Conservation (phyloP, 2,888 invertebrate species). For the Dromius quadrimaculatus region DNA sequence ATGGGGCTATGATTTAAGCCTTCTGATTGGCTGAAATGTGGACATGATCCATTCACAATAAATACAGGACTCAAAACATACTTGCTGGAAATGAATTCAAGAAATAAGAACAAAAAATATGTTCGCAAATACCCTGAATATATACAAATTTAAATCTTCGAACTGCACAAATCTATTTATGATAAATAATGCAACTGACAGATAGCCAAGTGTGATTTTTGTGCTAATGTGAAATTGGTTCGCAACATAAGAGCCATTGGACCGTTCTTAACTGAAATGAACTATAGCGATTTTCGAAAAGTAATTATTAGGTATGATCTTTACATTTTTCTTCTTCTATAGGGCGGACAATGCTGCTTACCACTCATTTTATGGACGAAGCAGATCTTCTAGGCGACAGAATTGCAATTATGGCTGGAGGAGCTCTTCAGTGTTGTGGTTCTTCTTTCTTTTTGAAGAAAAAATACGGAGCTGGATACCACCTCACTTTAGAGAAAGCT, state of each 20-base stretch:
- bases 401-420: constrained; percentile 89
- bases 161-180: no score
- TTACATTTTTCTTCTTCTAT: constrained; percentile 23
- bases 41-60: no score
- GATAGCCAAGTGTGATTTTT: neutral
- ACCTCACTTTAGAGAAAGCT: constrained; percentile 78
- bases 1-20: no score
- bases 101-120: no score
- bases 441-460: constrained; percentile 86
- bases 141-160: no score
- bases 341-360: constrained; percentile 84
- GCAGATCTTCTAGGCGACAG: constrained; percentile 89
- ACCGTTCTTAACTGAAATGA: neutral
- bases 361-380: constrained; percentile 93
- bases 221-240: no score
- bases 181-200: neutral
- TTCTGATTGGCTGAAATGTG: no score
- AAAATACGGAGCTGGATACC: constrained; percentile 87
- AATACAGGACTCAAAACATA: no score
- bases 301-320: neutral
- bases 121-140: no score
- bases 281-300: neutral
- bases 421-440: constrained; percentile 83
- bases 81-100: no score
- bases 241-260: no score